Base-by-base conservation (phyloP, 2,888 invertebrate species). In the Drosophila helvetica region DNA sequence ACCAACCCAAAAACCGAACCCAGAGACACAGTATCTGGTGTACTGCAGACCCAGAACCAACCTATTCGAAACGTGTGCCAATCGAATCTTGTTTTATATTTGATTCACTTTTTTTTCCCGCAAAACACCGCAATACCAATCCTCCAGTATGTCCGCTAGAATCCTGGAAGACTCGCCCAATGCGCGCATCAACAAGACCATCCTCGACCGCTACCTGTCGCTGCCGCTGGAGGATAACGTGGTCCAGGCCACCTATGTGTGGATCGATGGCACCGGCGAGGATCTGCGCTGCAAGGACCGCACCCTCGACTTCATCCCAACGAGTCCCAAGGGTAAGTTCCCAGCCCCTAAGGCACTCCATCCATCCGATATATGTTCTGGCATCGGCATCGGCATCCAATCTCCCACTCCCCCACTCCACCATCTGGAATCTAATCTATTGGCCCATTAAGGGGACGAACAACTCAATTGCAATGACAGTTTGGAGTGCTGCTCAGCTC, bases 201-300 rank as follows among this genome's bases (percentile, higher is more conserved):
- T 97, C 56, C 91, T 96, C 74, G 93, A 93, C 74, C 94, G 95
- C 65, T 98, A 96, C 92, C 93, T 96, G 90, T 94, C 95, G 78
- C 93, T 98, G 77, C 96, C 96, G 0, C 93, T 96, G 71, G 96
- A 96, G 9, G 95, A 95, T 30, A 95, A 96, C 86, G 94, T 94
- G 90, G 94, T 96, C 60, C 95, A 97, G 90, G 97, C 96, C 47
- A 97, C 96, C 57, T 98, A 98, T 92, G 94, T 98, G 61, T 98
- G 98, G 98, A 97, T 98, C 86, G 98, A 98, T 90, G 98, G 98
- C 30, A 95, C 96, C 19, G 98, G 97, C 22, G 97, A 98, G 91
- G 94, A 96, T 89, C 90, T 98, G 59, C 94, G 98, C 70, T 96
- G 96, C 92, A 98, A 98, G 92, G 97, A 97, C 75, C 94, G 97